These are phyloP conservation scores for Amphipyra berbera DNA, from an alignment of 2,888 invertebrate genomes.

Conservation along the genomic window DNA sequence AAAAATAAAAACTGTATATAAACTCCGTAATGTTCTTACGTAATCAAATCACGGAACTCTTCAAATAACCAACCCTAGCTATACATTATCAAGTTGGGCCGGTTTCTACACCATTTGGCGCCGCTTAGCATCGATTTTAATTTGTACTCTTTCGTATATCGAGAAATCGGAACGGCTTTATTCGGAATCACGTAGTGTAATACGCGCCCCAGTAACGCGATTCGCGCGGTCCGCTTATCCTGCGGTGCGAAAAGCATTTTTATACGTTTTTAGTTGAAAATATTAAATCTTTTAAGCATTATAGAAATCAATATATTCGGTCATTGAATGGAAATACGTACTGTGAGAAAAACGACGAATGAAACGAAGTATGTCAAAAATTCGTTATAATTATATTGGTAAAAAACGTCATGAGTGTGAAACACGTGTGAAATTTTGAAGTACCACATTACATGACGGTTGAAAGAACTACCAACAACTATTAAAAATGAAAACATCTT, in stretches of 20 bases:
- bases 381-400: not conserved
- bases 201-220: slow-evolving; percentile 59
- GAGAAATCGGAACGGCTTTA: slow-evolving; percentile 57
- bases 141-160: slow-evolving; percentile 61
- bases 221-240: slow-evolving; percentile 57
- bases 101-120: slow-evolving; percentile 74
- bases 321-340: slow-evolving; percentile 6
- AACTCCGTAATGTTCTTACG: not conserved
- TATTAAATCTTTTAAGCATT: slow-evolving; percentile 19
- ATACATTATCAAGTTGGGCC: slow-evolving; percentile 71
- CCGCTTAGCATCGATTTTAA: slow-evolving; percentile 73
- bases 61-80: slow-evolving; percentile 54
- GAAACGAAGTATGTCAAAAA: not conserved
- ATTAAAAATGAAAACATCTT: slow-evolving; percentile 24
- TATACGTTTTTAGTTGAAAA: slow-evolving; percentile 37
- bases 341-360: not conserved
- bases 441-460: not conserved
- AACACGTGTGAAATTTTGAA: not conserved
- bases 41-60: slow-evolving; percentile 28
- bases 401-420: not conserved
- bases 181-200: slow-evolving; percentile 62
- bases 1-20: too few relatives aligned
- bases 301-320: slow-evolving; percentile 17
- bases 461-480: too few relatives aligned
- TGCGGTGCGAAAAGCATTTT: slow-evolving; percentile 46